Conservation (phyloP, 2,888 invertebrate genomes). For the Acleris literana region DNA sequence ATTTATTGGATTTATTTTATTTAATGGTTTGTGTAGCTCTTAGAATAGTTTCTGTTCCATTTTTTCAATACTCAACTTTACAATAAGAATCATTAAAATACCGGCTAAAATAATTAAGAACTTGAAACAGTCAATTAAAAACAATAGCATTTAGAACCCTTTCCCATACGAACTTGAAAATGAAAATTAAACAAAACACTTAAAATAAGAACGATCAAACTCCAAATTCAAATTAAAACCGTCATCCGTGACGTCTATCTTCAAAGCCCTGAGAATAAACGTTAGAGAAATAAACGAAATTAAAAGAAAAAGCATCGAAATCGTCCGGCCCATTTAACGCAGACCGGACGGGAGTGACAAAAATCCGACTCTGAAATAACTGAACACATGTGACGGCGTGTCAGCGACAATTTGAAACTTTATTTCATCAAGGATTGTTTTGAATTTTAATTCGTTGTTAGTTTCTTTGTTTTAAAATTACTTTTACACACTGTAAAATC, state of each 20-base stretch:
- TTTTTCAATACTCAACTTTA: neutral
- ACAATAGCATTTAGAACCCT: conserved; percentile 6
- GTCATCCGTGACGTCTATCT: conserved; percentile 58
- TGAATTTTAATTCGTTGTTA: conserved; percentile 15
- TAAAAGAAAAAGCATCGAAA: conserved; percentile 67
- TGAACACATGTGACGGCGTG: conserved; percentile 75
- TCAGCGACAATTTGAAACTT: conserved; percentile 49
- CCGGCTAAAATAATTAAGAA: too few species aligned
- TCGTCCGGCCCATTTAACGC: conserved; percentile 81
- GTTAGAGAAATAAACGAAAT: conserved; percentile 54
- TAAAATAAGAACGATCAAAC: conserved; percentile 54
- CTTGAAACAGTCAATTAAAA: neutral
- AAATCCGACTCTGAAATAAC: conserved; percentile 81
- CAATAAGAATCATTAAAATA: conserved; percentile 1
- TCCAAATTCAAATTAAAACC: conserved; percentile 63
- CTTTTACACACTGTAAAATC: neutral
- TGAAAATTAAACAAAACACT: conserved; percentile 36
- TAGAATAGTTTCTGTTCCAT: too few species aligned
- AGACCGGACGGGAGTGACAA: conserved; percentile 82
- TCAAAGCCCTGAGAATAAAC: conserved; percentile 77
- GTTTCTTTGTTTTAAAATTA: conserved; percentile 3
- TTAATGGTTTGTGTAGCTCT: neutral
- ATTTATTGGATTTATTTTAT: neutral
- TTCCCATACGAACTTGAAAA: conserved; percentile 8
- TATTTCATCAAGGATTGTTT: conserved; percentile 31